These are phyloP conservation scores for Exocentrus adspersus DNA, from an alignment of 2,888 invertebrate genomes.

Conservation along the genomic window DNA sequence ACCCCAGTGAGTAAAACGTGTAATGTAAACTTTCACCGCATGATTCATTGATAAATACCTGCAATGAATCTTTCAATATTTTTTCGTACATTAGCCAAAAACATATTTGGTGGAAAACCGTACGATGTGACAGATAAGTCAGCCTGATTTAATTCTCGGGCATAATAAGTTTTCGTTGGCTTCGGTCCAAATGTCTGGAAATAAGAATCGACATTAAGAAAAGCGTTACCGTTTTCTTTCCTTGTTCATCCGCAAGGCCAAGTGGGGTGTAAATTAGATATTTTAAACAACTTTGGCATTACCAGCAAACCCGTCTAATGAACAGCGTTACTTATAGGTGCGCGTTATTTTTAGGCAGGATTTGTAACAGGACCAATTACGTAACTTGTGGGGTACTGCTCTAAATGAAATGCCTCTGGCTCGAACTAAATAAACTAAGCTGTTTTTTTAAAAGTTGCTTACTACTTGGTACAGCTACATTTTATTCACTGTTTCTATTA, in stretches of 20 bases:
- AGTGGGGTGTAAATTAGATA: slow-evolving; percentile 13
- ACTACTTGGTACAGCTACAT: too few relatives aligned
- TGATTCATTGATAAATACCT: slow-evolving; percentile 24
- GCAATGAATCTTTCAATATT: slow-evolving; percentile 11
- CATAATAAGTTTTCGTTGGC: slow-evolving; percentile 40
- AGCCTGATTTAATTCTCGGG: slow-evolving; percentile 32
- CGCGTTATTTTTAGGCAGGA: not conserved
- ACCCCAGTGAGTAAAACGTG: slow-evolving; percentile 14
- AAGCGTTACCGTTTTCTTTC: slow-evolving; percentile 1
- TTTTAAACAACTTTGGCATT: slow-evolving; percentile 14
- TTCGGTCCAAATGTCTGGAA: slow-evolving; percentile 34
- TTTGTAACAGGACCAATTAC: not conserved
- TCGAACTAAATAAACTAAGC: too few relatives aligned
- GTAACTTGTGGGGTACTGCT: not conserved
- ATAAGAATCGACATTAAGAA: slow-evolving; percentile 33
- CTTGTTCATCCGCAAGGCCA: slow-evolving; percentile 11
- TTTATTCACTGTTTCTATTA: too few relatives aligned
- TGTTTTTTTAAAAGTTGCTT: too few relatives aligned
- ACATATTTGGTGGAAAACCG: slow-evolving; percentile 16
- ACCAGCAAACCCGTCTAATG: slow-evolving; percentile 16
- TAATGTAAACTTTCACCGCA: slow-evolving; percentile 9
- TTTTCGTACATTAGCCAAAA: slow-evolving; percentile 7
- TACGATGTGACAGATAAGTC: slow-evolving; percentile 15
- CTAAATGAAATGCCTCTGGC: not conserved
- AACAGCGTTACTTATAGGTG: slow-evolving; percentile 11